A percentile compares a stretch with the other conserved stretches of the same genome.
Evolutionary conservation across 2,113 vertebrate genomes (phyloP).

Genomic region (Lophotis ruficrista): DNA sequence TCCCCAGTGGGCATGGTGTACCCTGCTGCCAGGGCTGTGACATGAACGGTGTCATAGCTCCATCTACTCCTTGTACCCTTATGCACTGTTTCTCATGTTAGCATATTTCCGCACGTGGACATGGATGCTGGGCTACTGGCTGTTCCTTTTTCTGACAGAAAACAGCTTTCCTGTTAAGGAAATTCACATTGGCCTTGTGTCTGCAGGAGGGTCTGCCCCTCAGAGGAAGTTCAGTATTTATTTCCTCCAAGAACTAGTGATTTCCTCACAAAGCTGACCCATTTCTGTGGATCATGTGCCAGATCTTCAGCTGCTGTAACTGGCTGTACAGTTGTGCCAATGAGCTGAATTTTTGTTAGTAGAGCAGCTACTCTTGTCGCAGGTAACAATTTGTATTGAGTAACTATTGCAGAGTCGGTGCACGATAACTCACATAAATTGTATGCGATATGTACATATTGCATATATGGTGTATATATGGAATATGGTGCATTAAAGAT

Average conservation of each 20-base stretch:
- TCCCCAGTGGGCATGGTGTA: background rate
- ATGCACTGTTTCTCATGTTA: background rate
- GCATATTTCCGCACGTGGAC: background rate
- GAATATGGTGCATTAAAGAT: background rate
- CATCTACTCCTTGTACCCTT: background rate
- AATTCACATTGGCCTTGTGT: fast-evolving
- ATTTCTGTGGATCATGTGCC: background rate
- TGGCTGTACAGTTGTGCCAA: background rate
- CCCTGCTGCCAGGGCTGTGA: background rate
- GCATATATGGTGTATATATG: no score
- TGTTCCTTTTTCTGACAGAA: background rate
- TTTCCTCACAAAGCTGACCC: background rate
- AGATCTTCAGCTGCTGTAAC: background rate
- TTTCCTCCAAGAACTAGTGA: background rate
- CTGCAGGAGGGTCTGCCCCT: background rate
- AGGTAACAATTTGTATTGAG: background rate
- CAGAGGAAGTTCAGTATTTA: background rate
- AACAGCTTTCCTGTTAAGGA: background rate
- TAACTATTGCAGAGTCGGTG: background rate
- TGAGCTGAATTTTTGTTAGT: background rate
- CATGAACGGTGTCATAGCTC: background rate
- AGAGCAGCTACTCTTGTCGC: background rate
- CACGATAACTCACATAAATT: background rate
- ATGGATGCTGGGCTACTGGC: background rate
- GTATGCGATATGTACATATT: fast-evolving